Percentiles rank a stretch among this genome's conserved stretches.
Evolutionary conservation across 1,140 invertebrate genomes (phyloP).

Genomic region (Drosophila pseudoobscura): DNA sequence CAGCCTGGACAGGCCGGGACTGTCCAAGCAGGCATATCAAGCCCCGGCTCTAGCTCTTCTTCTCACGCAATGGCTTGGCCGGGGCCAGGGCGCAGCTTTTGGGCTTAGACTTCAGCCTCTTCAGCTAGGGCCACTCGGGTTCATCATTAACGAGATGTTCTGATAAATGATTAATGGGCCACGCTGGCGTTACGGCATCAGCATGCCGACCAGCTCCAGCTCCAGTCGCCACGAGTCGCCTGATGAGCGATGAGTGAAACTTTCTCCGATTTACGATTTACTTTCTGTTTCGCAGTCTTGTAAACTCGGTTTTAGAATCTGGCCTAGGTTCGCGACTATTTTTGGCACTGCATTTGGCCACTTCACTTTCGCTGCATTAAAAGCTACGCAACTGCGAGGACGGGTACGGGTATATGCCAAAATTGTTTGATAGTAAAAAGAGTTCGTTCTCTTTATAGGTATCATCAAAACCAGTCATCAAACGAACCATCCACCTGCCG

Average conservation of each 20-base stretch:
- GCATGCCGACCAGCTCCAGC: neutral
- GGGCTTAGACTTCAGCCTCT: neutral
- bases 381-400: slow-evolving; percentile 37
- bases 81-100: neutral
- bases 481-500: slow-evolving; percentile 1
- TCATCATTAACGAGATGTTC: slow-evolving; percentile 67
- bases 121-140: slow-evolving; percentile 3
- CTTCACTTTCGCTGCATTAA: slow-evolving; percentile 70
- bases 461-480: slow-evolving; percentile 49
- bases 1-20: neutral
- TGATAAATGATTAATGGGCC: slow-evolving; percentile 73
- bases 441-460: no score
- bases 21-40: neutral
- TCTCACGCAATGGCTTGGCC: slow-evolving; percentile 47
- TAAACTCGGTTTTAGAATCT: slow-evolving; percentile 66
- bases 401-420: slow-evolving; percentile 27
- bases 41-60: slow-evolving; percentile 5
- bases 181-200: slow-evolving; percentile 66
- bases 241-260: slow-evolving; percentile 41
- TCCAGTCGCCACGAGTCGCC: neutral
- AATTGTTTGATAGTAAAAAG: no score
- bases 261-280: slow-evolving; percentile 78
- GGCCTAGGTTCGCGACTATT: slow-evolving; percentile 20
- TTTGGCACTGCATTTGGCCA: slow-evolving; percentile 51
- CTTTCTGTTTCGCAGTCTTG: slow-evolving; percentile 72